Evolutionary conservation across 2,113 vertebrate genomes (phyloP).

Genomic region (Oncorhynchus keta): DNA sequence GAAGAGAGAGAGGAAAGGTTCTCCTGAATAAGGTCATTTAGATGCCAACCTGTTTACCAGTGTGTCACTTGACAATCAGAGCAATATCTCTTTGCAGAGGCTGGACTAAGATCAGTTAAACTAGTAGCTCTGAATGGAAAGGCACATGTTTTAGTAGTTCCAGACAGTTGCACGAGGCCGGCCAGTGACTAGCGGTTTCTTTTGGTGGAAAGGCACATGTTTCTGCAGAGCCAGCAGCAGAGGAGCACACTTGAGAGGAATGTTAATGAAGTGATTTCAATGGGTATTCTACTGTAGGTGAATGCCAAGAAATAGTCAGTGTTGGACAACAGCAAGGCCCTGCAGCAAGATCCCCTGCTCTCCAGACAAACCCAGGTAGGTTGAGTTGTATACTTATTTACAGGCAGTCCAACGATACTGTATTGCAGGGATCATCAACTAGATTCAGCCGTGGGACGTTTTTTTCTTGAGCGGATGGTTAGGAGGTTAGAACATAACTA

Average conservation of each 20-base stretch:
- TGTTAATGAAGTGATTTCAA: conserved; percentile 52
- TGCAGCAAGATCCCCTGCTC: not conserved
- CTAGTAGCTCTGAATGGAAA: not conserved
- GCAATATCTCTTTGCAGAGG: not conserved
- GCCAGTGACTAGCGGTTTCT: not conserved
- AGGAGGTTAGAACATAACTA: no score
- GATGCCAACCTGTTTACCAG: conserved; percentile 15
- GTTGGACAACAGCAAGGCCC: conserved; percentile 21
- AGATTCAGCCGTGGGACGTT: no score
- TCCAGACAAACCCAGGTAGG: not conserved
- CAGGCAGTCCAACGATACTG: no score
- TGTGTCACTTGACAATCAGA: not conserved
- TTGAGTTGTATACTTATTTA: not conserved
- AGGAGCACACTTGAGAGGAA: conserved; percentile 30
- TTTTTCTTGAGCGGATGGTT: no score
- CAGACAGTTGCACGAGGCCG: not conserved
- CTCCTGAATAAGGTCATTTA: conserved; percentile 58
- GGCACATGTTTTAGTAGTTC: conserved; percentile 21
- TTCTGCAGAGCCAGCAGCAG: conserved; percentile 41
- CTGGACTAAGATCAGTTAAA: conserved; percentile 4
- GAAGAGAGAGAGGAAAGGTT: not conserved
- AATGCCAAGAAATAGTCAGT: conserved; percentile 13
- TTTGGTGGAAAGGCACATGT: conserved; percentile 2
- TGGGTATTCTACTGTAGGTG: conserved; percentile 21
- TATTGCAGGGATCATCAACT: no score